Conservation (phyloP, 1,140 invertebrate species). For the Sesamia nonagrioides region DNA sequence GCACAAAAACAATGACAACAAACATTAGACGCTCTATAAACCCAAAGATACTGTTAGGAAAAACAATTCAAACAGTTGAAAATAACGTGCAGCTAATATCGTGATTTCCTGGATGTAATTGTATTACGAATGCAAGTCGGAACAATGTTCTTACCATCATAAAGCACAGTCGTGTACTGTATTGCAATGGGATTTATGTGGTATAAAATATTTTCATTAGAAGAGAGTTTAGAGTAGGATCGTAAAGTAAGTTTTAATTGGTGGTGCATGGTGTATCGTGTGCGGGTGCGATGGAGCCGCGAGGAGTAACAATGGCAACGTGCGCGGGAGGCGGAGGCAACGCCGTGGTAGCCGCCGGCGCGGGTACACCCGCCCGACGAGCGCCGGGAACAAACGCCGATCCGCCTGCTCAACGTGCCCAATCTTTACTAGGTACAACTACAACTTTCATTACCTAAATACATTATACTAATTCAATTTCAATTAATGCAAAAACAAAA, state of each 20-base stretch:
- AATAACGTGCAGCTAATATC: slow-evolving; percentile 48
- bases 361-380: slow-evolving; percentile 65
- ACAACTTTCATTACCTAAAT: slow-evolving; percentile 24
- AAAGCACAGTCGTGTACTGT: slow-evolving; percentile 47
- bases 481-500: background rate
- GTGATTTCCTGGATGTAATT: slow-evolving; percentile 49
- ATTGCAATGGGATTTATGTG: slow-evolving; percentile 36
- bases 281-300: slow-evolving; percentile 52
- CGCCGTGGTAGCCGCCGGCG: slow-evolving; percentile 73
- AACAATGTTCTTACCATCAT: slow-evolving; percentile 46
- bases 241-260: slow-evolving; percentile 77
- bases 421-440: slow-evolving; percentile 50
- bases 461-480: background rate
- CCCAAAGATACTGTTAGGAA: slow-evolving; percentile 19
- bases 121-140: slow-evolving; percentile 48
- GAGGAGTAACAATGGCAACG: slow-evolving; percentile 76
- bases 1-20: background rate
- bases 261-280: slow-evolving; percentile 59
- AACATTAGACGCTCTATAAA: slow-evolving; percentile 13
- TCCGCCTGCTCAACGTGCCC: slow-evolving; percentile 56
- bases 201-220: slow-evolving; percentile 65
- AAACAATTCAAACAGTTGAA: slow-evolving; percentile 47
- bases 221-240: slow-evolving; percentile 63
- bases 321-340: slow-evolving; percentile 76
- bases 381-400: slow-evolving; percentile 54